These are phyloP conservation scores for Coecobrya sp. DNA, from an alignment of 2,888 invertebrate genomes.

Conservation along the genomic window DNA sequence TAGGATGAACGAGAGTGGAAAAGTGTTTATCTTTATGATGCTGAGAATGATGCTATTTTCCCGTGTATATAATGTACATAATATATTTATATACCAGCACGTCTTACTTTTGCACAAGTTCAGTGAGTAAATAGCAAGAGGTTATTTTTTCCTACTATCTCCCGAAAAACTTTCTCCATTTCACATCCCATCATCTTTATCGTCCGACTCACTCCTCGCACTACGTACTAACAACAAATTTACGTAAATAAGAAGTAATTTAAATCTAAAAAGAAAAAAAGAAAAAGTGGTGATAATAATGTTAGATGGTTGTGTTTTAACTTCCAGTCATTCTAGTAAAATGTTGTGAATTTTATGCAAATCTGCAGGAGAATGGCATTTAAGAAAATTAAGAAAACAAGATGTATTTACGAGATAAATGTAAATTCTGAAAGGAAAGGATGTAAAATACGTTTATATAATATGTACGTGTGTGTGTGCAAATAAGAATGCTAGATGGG, in stretches of 20 bases:
- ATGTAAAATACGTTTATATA: background rate
- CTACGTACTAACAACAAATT: conserved; percentile 13
- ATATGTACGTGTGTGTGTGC: background rate
- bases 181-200: conserved; percentile 50
- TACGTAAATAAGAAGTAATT: conserved; percentile 24
- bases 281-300: conserved; percentile 16
- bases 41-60: background rate
- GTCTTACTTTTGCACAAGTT: background rate
- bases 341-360: conserved; percentile 46
- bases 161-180: conserved; percentile 47
- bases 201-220: background rate
- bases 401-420: conserved; percentile 32
- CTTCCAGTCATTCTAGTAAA: background rate
- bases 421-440: conserved; percentile 13
- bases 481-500: background rate
- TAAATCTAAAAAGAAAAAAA: conserved; percentile 34
- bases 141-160: conserved; percentile 11
- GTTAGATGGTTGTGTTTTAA: conserved; percentile 24
- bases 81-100: background rate
- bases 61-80: background rate
- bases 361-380: conserved; percentile 13
- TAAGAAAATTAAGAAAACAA: conserved; percentile 54
- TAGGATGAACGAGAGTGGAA: background rate
- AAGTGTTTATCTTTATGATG: conserved; percentile 57
- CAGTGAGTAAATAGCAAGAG: conserved; percentile 24